Evolutionary conservation across 1,140 invertebrate species (phyloP).

Genomic region (Stenopsyche tienmushanensis): DNA sequence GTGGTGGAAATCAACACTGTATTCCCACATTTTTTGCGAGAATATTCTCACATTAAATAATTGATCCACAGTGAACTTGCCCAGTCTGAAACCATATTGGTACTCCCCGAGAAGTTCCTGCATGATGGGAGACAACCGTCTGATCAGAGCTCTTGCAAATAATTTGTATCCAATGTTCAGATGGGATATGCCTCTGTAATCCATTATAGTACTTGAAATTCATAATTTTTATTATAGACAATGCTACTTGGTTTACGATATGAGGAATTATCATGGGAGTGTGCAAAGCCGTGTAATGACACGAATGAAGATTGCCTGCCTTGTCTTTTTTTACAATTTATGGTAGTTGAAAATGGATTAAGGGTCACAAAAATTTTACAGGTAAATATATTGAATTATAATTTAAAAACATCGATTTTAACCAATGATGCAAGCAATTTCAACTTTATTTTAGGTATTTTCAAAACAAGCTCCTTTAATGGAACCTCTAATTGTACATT

Average conservation of each 20-base stretch:
- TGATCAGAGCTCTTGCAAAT: no score
- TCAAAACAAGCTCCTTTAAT: slow-evolving; percentile 89
- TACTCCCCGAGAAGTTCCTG: no score
- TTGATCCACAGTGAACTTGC: no score
- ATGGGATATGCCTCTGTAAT: no score
- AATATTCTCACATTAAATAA: no score
- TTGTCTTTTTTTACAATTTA: slow-evolving; percentile 80
- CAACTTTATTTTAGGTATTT: slow-evolving; percentile 70
- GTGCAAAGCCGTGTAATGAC: slow-evolving; percentile 80
- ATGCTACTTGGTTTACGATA: slow-evolving; percentile 81
- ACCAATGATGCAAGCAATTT: background rate
- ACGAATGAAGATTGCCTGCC: slow-evolving; percentile 84
- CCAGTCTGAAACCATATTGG: no score
- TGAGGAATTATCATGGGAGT: slow-evolving; percentile 88
- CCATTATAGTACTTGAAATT: no score
- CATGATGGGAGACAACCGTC: no score
- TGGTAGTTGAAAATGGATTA: slow-evolving; percentile 80
- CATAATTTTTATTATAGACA: slow-evolving; percentile 59
- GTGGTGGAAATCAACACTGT: no score
- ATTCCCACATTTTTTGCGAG: no score
- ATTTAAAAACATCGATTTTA: background rate
- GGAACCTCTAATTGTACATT: slow-evolving; percentile 86
- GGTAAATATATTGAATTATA: slow-evolving; percentile 40
- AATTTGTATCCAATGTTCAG: no score
- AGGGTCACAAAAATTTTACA: slow-evolving; percentile 81